Evolutionary conservation across 2,113 vertebrate species (phyloP), one percentile per base, ranked within the genome.

Genomic region (Phodopus roborovskii): DNA sequence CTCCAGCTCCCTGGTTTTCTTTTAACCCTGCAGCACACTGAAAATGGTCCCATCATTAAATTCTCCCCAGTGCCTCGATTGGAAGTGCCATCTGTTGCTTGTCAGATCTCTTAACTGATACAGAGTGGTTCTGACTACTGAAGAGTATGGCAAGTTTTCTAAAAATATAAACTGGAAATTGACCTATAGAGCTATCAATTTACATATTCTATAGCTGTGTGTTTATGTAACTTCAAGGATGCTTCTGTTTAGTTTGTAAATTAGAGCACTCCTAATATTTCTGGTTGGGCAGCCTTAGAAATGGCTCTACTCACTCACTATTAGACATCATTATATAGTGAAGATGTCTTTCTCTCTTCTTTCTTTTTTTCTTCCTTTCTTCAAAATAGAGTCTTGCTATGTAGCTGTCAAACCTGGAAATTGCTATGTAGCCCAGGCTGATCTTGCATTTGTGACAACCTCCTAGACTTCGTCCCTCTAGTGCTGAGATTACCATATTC

Each of bases 81-180:
- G 19, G 73, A 94, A 88, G 36, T 42, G 20, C 8, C 48, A 84
- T 73, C 60, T 92, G 16, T 92, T 94, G 75, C 74, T 62, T 66
- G 10, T 53, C 58, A 70, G 81, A 28, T 68, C 62, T 90, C 36
- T 62, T 68, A 28, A 93, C 5, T 30, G 71, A 83, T 24, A 68
- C 26, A 73, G 64, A 56, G 22, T 89, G 4, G 28, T 89, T 93
- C 79, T 68, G 71, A 68, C 45, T 71, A 58, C 30, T 71, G 17
- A 45, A 77, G 42, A 70, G 56, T 50, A 62, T 17, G 74, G 62
- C 3, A 50, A 58, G 19, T 77, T 95, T 95, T 84, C 33, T 64
- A 92, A 86, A 96, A 92, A 50, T 85, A 92, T 81, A 81, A 85
- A 77, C n/a, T 81, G n/a, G 39, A 84, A 71, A 74, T 42, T 78